Conservation (phyloP, 2,113 vertebrate genomes). For the Oreochromis aureus region DNA sequence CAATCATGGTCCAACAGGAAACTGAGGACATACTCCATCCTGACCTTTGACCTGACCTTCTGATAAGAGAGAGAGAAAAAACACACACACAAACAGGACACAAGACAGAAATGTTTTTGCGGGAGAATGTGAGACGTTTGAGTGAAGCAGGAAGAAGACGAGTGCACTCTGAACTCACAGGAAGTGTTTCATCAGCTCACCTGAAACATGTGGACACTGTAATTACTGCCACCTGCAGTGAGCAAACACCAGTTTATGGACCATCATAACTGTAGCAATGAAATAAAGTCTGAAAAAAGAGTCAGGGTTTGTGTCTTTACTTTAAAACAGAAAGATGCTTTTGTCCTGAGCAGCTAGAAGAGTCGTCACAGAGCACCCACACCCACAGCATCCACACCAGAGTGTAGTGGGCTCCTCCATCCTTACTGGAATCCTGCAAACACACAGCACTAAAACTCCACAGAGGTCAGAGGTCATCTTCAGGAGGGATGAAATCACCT, state of each 20-base stretch:
- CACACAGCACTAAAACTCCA: not conserved
- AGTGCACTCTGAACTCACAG: not conserved
- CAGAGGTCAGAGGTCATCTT: not conserved
- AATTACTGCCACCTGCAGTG: not conserved
- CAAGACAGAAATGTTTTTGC: not conserved
- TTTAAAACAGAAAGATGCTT: not conserved
- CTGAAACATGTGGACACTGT: not conserved
- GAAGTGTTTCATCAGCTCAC: not conserved
- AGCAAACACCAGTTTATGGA: not conserved
- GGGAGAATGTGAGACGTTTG: not conserved
- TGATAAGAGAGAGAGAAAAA: not conserved
- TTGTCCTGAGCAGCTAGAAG: not conserved
- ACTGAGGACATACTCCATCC: not conserved
- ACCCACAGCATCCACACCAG: not conserved
- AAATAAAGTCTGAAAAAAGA: not conserved
- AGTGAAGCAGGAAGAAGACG: not conserved
- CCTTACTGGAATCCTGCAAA: not conserved
- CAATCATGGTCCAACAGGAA: not conserved
- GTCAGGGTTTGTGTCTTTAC: not conserved
- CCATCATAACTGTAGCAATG: not conserved
- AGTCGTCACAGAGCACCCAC: not conserved
- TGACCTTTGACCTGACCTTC: not conserved
- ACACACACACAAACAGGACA: not conserved
- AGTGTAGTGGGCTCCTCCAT: not conserved
- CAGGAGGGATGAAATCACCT: not conserved